Evolutionary conservation across 2,888 invertebrate genomes (phyloP).

Genomic region (Drosophila mercatorum): DNA sequence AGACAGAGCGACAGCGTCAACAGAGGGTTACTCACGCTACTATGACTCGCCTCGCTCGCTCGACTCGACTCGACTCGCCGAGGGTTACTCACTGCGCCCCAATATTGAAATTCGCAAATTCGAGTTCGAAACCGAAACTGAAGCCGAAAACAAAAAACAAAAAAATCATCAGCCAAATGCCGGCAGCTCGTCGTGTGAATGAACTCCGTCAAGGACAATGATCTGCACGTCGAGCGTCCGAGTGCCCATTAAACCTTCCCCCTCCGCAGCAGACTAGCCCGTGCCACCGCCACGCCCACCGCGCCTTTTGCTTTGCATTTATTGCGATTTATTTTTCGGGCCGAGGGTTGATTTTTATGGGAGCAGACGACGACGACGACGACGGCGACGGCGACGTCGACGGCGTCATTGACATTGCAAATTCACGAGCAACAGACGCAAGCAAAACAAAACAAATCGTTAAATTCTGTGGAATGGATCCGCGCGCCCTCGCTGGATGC

Average conservation of each 20-base stretch:
- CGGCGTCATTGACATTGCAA: slow-evolving; percentile 77
- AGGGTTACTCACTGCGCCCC: slow-evolving; percentile 31
- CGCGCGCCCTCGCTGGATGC: slow-evolving; percentile 45
- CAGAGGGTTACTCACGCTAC: slow-evolving; percentile 51
- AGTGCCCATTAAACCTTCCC: slow-evolving; percentile 11
- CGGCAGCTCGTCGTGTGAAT: slow-evolving; percentile 69
- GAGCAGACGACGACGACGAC: slow-evolving; percentile 47
- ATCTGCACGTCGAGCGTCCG: slow-evolving; percentile 56
- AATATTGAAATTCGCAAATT: slow-evolving; percentile 75
- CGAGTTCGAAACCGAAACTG: slow-evolving; percentile 42
- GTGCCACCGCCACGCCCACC: slow-evolving; percentile 52
- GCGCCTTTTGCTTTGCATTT: slow-evolving; percentile 48
- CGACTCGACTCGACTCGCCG: background rate
- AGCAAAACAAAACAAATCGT: slow-evolving; percentile 77
- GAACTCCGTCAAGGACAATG: slow-evolving; percentile 83
- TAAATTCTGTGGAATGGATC: slow-evolving; percentile 39
- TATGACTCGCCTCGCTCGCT: slow-evolving; percentile 1
- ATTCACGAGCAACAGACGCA: slow-evolving; percentile 60
- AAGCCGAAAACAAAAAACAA: slow-evolving; percentile 27
- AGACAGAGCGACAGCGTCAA: slow-evolving; percentile 7
- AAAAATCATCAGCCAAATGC: slow-evolving; percentile 66
- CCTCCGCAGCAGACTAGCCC: slow-evolving; percentile 16
- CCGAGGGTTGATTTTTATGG: slow-evolving; percentile 75
- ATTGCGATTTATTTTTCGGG: slow-evolving; percentile 75
- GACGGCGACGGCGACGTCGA: background rate